Percentiles rank a stretch among this genome's conserved stretches.
These are phyloP conservation scores for Delphinus delphis DNA, from an alignment of 2,113 vertebrate genomes.

Conservation along the genomic window DNA sequence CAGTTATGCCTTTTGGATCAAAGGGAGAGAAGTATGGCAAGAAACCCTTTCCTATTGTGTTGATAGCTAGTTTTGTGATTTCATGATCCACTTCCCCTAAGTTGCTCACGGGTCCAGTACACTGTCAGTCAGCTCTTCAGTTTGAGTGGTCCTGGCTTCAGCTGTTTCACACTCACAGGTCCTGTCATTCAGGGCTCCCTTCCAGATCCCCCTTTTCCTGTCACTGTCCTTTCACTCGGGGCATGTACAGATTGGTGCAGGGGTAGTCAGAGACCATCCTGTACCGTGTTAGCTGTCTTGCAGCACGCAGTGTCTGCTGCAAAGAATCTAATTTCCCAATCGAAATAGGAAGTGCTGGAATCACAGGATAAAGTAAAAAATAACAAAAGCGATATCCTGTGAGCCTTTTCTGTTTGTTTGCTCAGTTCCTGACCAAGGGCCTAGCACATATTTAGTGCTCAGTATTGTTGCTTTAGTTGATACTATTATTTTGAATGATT, in stretches of 20 bases:
- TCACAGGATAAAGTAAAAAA: not conserved
- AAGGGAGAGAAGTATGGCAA: not conserved
- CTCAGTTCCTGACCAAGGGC: not conserved
- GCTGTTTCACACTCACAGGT: not conserved
- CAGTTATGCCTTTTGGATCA: not conserved
- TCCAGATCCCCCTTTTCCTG: not conserved
- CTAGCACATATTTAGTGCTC: not conserved
- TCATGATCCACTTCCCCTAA: not conserved
- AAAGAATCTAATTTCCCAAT: not conserved
- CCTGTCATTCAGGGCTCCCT: accelerated
- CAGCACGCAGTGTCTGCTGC: not conserved
- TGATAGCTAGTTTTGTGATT: not conserved
- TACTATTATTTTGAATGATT: not conserved
- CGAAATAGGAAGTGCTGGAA: not conserved
- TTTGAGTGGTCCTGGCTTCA: not conserved
- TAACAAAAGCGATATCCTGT: not conserved
- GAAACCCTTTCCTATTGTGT: no score
- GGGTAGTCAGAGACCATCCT: not conserved
- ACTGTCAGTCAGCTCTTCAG: accelerated
- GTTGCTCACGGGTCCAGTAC: accelerated
- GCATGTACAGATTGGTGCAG: not conserved
- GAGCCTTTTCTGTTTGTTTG: not conserved
- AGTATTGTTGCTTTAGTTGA: not conserved
- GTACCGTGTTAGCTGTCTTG: accelerated
- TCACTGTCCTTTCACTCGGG: accelerated